Evolutionary conservation across 1,140 invertebrate species (phyloP).

Genomic region (Drosophila rhopaloa): DNA sequence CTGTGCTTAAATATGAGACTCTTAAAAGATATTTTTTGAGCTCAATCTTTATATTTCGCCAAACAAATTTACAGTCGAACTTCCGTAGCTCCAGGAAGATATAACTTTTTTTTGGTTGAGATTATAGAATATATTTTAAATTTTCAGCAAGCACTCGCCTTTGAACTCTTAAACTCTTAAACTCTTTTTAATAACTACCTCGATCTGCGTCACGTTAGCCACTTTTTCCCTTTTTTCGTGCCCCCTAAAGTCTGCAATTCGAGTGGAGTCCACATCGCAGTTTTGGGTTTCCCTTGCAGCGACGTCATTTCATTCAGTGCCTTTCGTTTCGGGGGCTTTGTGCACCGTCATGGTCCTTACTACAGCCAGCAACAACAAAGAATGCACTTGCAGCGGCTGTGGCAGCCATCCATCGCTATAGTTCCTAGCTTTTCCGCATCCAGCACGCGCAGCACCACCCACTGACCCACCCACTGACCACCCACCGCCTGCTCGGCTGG

Average conservation of each 20-base stretch:
- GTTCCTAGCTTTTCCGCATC: constrained; percentile 47
- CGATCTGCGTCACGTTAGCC: constrained; percentile 36
- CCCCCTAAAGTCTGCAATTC: background rate
- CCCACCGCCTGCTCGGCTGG: constrained; percentile 38
- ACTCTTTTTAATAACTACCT: constrained; percentile 20
- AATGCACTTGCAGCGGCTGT: constrained; percentile 52
- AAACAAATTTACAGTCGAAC: too few species aligned
- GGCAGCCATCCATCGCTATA: constrained; percentile 30
- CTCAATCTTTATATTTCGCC: too few species aligned
- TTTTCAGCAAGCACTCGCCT: background rate
- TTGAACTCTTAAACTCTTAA: background rate
- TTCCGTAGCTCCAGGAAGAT: too few species aligned
- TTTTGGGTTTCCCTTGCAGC: constrained; percentile 14
- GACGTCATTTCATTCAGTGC: constrained; percentile 77
- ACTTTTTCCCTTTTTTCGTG: constrained; percentile 6
- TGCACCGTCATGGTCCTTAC: constrained; percentile 74
- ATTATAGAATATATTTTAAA: background rate
- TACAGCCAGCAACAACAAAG: constrained; percentile 45
- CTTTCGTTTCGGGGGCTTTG: constrained; percentile 26
- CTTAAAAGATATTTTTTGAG: too few species aligned
- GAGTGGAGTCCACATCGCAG: constrained; percentile 14
- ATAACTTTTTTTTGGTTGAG: too few species aligned
- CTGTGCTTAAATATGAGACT: too few species aligned
- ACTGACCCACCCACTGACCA: background rate
- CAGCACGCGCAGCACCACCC: constrained; percentile 64